Evolutionary conservation across 2,797 vertebrate species (phyloP).

Genomic region (Ceyx erithaca): DNA sequence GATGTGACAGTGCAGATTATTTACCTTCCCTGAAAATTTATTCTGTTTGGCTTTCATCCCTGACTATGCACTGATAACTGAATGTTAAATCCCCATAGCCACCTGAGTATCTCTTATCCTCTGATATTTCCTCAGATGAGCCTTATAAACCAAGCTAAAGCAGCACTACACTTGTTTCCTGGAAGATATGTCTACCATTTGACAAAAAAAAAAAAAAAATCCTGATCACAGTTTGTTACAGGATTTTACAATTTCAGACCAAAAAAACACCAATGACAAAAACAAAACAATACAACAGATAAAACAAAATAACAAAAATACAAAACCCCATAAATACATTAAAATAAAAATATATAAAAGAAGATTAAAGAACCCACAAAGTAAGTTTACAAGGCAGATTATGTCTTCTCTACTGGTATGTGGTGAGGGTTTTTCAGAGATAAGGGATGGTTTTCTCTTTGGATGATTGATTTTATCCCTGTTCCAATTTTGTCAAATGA

Average conservation of each 20-base stretch:
- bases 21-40: not conserved
- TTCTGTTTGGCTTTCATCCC: not conserved
- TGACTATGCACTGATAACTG: not conserved
- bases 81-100: not conserved
- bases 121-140: not conserved
- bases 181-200: not conserved
- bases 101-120: not conserved
- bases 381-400: not conserved
- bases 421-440: fast-evolving
- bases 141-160: not conserved
- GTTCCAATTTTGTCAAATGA: not conserved
- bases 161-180: not conserved
- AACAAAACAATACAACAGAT: no score
- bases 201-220: not conserved
- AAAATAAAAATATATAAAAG: not conserved
- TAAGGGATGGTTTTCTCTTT: not conserved
- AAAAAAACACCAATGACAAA: not conserved
- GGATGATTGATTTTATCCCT: not conserved
- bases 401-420: not conserved
- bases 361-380: fast-evolving
- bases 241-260: not conserved
- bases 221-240: not conserved
- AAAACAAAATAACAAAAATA: no score
- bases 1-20: not conserved
- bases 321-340: fast-evolving